Evolutionary conservation across 1,140 invertebrate genomes (phyloP).

Genomic region (Glossosoma conforme): DNA sequence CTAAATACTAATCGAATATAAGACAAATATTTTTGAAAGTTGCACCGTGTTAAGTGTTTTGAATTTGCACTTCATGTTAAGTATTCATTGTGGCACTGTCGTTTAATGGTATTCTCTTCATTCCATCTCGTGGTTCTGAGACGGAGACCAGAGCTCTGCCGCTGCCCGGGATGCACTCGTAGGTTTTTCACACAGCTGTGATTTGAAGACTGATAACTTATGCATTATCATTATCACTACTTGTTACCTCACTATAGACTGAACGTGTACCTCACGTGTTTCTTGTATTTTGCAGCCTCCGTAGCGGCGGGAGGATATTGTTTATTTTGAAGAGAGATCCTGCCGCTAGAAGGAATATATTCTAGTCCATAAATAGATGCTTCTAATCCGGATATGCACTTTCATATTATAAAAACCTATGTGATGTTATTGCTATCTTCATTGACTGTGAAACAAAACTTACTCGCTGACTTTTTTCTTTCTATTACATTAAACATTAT

Average conservation of each 20-base stretch:
- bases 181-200: slow-evolving; percentile 32
- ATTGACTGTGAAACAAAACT: too few relatives aligned
- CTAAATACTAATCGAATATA: slow-evolving; percentile 22
- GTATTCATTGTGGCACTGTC: slow-evolving; percentile 7
- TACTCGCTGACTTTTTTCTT: too few relatives aligned
- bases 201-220: slow-evolving; percentile 31
- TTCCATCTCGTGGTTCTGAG: neutral
- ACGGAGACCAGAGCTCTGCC: neutral
- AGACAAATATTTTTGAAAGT: slow-evolving; percentile 18
- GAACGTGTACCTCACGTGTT: slow-evolving; percentile 19
- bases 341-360: slow-evolving; percentile 8
- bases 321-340: slow-evolving; percentile 20
- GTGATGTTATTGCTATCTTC: too few relatives aligned
- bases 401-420: too few relatives aligned
- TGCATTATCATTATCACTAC: slow-evolving; percentile 27
- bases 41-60: slow-evolving; percentile 29
- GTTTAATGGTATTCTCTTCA: neutral
- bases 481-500: too few relatives aligned
- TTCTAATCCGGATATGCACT: too few relatives aligned
- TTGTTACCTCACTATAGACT: slow-evolving; percentile 32
- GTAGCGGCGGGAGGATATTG: slow-evolving; percentile 7
- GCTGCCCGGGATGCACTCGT: slow-evolving; percentile 13
- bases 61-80: slow-evolving; percentile 24
- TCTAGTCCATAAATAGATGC: slow-evolving; percentile 22
- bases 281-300: slow-evolving; percentile 17